phyloP scores from a whole-genome alignment of 2,113 vertebrate genomes.

The Oceanites oceanicus region DNA sequence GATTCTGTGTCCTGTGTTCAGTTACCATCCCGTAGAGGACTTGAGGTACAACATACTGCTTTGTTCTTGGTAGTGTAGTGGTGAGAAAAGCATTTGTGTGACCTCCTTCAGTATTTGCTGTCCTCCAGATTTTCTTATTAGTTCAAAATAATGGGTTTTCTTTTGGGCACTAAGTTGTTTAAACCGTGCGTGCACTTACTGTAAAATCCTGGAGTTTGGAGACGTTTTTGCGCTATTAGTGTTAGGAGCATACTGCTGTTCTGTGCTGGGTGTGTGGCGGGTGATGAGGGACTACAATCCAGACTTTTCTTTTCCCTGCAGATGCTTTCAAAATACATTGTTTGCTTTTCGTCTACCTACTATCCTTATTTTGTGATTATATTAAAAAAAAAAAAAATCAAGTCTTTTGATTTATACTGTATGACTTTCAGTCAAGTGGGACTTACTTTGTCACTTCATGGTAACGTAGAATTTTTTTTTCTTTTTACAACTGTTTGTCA shows the following conservation, averaged over 20 bases:
- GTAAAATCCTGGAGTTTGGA: not conserved
- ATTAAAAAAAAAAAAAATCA: not conserved
- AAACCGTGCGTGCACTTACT: not conserved
- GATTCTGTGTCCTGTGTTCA: not conserved
- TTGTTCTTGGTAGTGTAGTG: not conserved
- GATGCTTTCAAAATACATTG: not conserved
- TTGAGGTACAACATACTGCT: not conserved
- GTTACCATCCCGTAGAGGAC: not conserved
- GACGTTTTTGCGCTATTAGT: not conserved
- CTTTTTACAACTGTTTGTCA: not conserved
- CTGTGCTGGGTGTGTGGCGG: not conserved
- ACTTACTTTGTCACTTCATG: not conserved
- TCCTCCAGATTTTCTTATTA: not conserved
- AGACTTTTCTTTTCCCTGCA: not conserved
- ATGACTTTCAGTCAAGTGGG: not conserved
- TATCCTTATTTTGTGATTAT: not conserved
- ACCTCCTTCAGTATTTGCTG: not conserved
- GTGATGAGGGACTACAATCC: not conserved
- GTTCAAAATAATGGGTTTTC: not conserved
- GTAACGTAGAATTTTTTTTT: not conserved
- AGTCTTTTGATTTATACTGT: not conserved
- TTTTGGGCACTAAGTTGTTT: not conserved
- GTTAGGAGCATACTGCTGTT: not conserved
- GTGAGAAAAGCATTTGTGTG: not conserved
- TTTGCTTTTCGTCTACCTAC: not conserved